Evolutionary conservation across 2,113 vertebrate genomes (phyloP).

Genomic region (Varanus komodoensis): DNA sequence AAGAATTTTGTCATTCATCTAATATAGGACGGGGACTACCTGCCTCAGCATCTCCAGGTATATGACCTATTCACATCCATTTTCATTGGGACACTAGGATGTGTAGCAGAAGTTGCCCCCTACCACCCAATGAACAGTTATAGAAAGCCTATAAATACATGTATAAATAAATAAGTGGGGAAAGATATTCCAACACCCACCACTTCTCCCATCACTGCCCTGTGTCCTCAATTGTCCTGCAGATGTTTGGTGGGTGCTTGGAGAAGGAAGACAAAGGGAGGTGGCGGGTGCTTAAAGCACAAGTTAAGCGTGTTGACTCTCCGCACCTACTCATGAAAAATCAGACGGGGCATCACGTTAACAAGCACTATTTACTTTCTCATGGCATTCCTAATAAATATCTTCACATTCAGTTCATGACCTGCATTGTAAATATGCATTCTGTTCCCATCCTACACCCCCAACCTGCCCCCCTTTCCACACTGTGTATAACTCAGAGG

Average conservation of each 20-base stretch:
- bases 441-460: no score
- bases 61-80: background rate
- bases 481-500: background rate
- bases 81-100: background rate
- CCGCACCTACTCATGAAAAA: background rate
- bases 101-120: background rate
- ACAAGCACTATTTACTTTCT: background rate
- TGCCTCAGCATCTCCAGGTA: background rate
- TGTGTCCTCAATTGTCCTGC: background rate
- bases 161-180: no score
- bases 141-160: no score
- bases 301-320: background rate
- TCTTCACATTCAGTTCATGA: background rate
- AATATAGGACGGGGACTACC: background rate
- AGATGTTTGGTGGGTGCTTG: background rate
- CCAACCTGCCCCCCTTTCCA: background rate
- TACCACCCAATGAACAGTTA: background rate
- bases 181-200: background rate
- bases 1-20: background rate
- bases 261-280: background rate
- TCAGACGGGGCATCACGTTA: background rate
- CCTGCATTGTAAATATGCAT: background rate
- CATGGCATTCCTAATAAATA: background rate
- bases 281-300: background rate
- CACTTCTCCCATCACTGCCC: background rate